phyloP scores from a whole-genome alignment of 2,113 vertebrate genomes.

The Cariama cristata region DNA sequence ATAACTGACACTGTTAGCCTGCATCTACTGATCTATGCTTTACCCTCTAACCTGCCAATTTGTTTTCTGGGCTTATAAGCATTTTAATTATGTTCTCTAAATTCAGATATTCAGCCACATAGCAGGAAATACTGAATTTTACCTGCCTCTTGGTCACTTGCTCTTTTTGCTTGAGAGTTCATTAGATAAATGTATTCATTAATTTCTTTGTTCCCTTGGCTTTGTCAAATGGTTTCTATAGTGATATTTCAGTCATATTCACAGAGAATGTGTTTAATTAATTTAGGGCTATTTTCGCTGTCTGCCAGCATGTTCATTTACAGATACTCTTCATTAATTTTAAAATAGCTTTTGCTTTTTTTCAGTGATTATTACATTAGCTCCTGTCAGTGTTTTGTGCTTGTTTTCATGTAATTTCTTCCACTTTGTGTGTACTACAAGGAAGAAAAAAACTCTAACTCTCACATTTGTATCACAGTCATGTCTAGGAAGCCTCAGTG shows the following conservation, averaged over 20 bases:
- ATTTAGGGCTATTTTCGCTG: neutral
- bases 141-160: neutral
- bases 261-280: conserved; percentile 5
- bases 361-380: neutral
- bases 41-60: neutral
- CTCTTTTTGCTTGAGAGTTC: neutral
- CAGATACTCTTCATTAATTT: neutral
- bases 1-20: neutral
- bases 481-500: neutral
- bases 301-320: neutral
- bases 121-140: neutral
- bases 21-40: neutral
- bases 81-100: neutral
- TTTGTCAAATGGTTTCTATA: conserved; percentile 38
- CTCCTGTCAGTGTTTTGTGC: neutral
- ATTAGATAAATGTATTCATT: conserved; percentile 2
- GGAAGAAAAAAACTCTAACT: neutral
- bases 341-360: neutral
- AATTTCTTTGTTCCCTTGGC: neutral
- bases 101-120: neutral
- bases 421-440: neutral
- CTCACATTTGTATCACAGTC: neutral
- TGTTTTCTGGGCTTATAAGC: neutral
- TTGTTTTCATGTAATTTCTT: neutral
- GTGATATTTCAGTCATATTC: neutral